Evolutionary conservation across 2,888 invertebrate genomes (phyloP), one percentile per base, ranked within the genome.

Genomic region (Gibbula magus): DNA sequence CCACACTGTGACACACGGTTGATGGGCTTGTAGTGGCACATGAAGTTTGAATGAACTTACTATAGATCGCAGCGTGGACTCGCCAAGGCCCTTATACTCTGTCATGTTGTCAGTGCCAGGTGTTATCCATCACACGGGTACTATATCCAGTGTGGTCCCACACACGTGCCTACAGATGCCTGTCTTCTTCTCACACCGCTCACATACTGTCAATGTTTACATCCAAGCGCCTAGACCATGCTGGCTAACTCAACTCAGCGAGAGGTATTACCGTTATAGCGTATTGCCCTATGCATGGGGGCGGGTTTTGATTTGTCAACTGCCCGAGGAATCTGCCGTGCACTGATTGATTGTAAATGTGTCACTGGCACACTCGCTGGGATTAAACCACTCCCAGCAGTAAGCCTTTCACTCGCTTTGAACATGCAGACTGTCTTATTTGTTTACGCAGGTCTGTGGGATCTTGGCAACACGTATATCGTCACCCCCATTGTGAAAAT

Each of bases 161-260:
- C 32, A 16, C 70, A 70, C 70, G 70, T 70, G 70, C 35, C 70
- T 35, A 20, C 70, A n/a, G 2, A 10, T 18, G 18, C 4, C 70
- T 18, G n/a, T 18, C 16, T 10, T 35, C 67, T 8, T 39, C 70
- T 22, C 22, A 56, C 10, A 20, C 4, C 56, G n/a, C 2, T n/a
- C 1, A 70, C 70, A 25, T 32, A 70, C 1, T 67, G 67, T 10
- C 70, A 70, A 70, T 70, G 70, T 70, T 70, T 70, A 70, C 70
- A 39, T 70, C 20, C 70, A 20, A n/a, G 18, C 39, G 35, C n/a
- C 70, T n/a, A 7, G 18, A 61, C 4, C 39, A 70, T 39, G 70
- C 70, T 70, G 25, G 70, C 25, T 70, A 18, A 45, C 39, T 39
- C 20, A 70, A 35, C 25, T 67, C 39, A 35, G 35, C 39, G 39